Evolutionary conservation across 1,140 invertebrate species (phyloP).

Genomic region (Oryctes rhinoceros): DNA sequence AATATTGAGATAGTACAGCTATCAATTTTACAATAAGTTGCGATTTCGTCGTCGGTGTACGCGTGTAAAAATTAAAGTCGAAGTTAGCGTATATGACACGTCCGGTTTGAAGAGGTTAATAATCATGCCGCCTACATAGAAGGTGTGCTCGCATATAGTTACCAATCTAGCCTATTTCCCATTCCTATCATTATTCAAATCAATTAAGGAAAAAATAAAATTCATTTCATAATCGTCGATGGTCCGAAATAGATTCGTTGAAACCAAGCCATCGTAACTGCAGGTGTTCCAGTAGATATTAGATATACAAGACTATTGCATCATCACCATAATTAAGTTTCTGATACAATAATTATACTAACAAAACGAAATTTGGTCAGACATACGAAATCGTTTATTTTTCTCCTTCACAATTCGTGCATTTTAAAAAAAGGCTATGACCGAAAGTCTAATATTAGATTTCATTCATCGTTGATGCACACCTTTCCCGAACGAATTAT

Average conservation of each 20-base stretch:
- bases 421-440: background rate
- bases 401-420: background rate
- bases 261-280: background rate
- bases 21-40: too few relatives aligned
- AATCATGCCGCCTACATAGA: too few relatives aligned
- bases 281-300: background rate
- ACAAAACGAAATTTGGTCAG: background rate
- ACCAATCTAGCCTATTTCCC: too few relatives aligned
- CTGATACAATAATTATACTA: conserved; percentile 1
- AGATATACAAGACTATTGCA: background rate
- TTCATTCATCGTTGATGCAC: conserved; percentile 8
- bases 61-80: too few relatives aligned
- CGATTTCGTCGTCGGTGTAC: too few relatives aligned
- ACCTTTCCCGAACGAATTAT: conserved; percentile 25
- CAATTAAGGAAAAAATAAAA: background rate
- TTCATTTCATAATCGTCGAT: conserved; percentile 15
- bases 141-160: too few relatives aligned
- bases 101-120: too few relatives aligned
- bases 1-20: too few relatives aligned
- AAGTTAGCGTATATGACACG: too few relatives aligned
- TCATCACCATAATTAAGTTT: conserved; percentile 1
- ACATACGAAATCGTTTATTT: background rate
- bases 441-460: conserved; percentile 29
- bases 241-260: background rate
- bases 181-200: too few relatives aligned